phyloP scores from a whole-genome alignment of 2,113 vertebrate species.

The Willisornis vidua region DNA sequence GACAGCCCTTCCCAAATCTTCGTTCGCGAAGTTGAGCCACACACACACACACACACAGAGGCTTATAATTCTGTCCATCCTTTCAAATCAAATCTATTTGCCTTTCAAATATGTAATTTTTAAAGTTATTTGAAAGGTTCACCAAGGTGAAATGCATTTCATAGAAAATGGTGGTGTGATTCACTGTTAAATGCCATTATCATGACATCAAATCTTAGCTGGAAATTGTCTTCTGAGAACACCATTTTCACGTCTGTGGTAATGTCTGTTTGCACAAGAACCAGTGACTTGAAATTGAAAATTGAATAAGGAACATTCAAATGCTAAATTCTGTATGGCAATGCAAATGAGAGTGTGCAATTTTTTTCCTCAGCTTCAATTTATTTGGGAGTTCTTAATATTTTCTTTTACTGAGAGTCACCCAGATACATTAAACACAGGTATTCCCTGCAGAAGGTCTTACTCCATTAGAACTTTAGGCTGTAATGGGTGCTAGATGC shows the following conservation, averaged over 20 bases:
- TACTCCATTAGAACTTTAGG: background rate
- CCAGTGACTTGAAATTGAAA: background rate
- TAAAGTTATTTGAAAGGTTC: background rate
- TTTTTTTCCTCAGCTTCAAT: background rate
- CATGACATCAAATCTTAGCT: background rate
- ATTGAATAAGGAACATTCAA: background rate
- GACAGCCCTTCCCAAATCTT: too few relatives aligned
- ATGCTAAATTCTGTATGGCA: background rate
- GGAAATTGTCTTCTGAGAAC: background rate
- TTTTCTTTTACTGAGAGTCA: background rate
- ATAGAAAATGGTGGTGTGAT: background rate
- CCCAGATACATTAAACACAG: background rate
- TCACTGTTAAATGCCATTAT: background rate
- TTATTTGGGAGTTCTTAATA: background rate
- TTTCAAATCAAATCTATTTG: background rate
- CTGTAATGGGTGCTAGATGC: background rate
- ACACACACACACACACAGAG: too few relatives aligned
- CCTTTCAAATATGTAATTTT: background rate
- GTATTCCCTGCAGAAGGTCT: background rate
- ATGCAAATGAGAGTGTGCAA: background rate
- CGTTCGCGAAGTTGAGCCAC: too few relatives aligned
- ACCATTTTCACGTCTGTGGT: background rate
- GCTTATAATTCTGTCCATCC: background rate
- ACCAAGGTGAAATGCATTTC: background rate
- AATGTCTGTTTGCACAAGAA: background rate